Evolutionary conservation across 2,888 invertebrate species (phyloP), one percentile per base, ranked within the genome.

Genomic region (Balanococcus diminutus): DNA sequence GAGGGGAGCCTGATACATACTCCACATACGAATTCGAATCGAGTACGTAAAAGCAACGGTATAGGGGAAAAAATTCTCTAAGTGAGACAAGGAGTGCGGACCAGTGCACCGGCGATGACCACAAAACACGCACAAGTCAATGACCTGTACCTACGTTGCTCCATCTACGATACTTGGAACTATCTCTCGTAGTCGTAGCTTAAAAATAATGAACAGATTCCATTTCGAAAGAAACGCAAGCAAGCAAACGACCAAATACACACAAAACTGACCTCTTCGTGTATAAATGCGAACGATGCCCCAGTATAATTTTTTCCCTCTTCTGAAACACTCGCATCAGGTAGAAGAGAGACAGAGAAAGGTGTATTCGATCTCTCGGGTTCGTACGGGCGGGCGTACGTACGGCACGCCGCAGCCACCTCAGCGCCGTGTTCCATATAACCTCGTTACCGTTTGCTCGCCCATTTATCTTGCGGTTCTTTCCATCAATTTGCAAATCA

Each of bases 391-490:
- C 61, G 22, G 9, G 19, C 25, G 22, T 14, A 36, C 36, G 36
- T 46, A 14, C 14, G n/a, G 56, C 56, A 11, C 19, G 56, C 56
- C 11, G 56, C 56, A n/a, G 56, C n/a, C n/a, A 11, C 46, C n/a
- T 16, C 46, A n/a, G 46, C 11, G 19, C 28, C 28, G 67, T 67
- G 67, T 28, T 67, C 67, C 67, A 28, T 67, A 67, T 67, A 67
- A 67, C 67, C 67, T 67, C 67, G 67, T 67, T 67, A 67, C 67
- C 67, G 67, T 67, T 67, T 67, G 67, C 67, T 67, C 67, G 67
- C 67, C 67, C 67, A 67, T 67, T 67, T 67, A 67, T 67, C 25
- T 67, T 67, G 67, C 67, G 67, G 67, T 67, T 67, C 67, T 67
- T 67, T 67, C 28, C 67, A 28, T 67, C 67, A 67, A 67, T 67